Base-by-base conservation (phyloP, 2,113 vertebrate species). In the Corythaixoides concolor region DNA sequence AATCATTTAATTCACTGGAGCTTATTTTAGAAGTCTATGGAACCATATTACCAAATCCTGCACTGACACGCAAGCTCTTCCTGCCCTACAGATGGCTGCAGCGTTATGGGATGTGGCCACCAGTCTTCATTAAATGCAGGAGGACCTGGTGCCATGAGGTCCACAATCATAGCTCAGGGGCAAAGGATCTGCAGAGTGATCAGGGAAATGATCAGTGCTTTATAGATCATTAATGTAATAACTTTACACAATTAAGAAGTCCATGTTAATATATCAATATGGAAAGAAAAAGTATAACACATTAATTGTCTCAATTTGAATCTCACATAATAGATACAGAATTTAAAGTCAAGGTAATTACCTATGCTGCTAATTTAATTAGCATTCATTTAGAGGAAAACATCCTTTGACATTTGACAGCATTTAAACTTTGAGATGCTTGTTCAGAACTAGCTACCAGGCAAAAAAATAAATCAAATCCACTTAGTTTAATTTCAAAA, bases 321-420 rank as follows among this genome's bases (percentile, higher is more conserved):
- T 72, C 43, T 68, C 9, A 3, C 24, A 9, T 72, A 43, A 52
- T 41, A 15, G 9, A 28, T 14, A 33, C n/a, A 24, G 79, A 74
- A 74, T 77, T 79, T 62, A 68, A 88, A 87, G 50, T 68, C 69
- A 68, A 9, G 43, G 21, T 75, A 53, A 68, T 95, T 90, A 91
- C 64, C 74, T 72, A 39, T 64, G 59, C 64, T 63, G 33, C 73
- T 85, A 72, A 94, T 86, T 90, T 59, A 93, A 91, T 93, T 95
- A 94, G 43, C 80, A 79, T 84, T 86, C 78, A 30, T 73, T 69
- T 76, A 50, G 91, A 86, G 81, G 37, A 68, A 91, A 66, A 50
- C 56, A 56, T 82, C 75, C 59, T 76, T 74, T 83, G 90, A 43
- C 50, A 55, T 88, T 60, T 88, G 79, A 55, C 43, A 90, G 81